A percentile compares a stretch with the other conserved stretches of the same genome.
phyloP scores from a whole-genome alignment of 2,888 invertebrate species.

The Apodemia duryi region DNA sequence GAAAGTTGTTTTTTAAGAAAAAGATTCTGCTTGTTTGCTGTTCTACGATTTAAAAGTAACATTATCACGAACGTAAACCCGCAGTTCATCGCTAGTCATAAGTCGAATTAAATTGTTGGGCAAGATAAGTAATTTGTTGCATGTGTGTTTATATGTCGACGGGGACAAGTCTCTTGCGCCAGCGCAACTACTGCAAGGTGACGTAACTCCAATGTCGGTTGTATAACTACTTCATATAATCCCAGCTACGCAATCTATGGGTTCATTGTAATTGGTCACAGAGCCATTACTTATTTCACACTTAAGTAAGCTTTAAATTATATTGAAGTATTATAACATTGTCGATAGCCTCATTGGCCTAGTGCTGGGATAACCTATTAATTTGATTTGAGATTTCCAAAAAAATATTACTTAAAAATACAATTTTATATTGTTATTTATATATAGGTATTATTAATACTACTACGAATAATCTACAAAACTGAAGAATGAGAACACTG shows the following conservation, averaged over 20 bases:
- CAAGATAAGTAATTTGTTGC: constrained; percentile 6
- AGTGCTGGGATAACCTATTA: no score
- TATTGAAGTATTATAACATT: no score
- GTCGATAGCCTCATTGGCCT: no score
- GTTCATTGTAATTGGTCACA: not conserved
- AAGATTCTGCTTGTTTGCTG: no score
- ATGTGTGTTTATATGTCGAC: constrained; percentile 19
- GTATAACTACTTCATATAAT: constrained; percentile 2
- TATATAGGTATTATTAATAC: no score
- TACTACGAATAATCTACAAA: no score
- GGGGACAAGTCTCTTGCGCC: constrained; percentile 18
- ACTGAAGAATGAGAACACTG: no score
- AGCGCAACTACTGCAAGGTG: constrained; percentile 3
- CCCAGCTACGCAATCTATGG: constrained; percentile 10
- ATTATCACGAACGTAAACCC: not conserved
- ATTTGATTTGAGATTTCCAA: no score
- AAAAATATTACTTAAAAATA: no score
- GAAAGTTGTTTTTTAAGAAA: no score
- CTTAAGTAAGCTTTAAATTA: not conserved
- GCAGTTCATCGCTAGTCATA: not conserved
- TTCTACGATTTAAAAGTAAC: no score
- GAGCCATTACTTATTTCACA: constrained; percentile 1
- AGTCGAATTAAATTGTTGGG: not conserved
- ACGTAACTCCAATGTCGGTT: constrained; percentile 16
- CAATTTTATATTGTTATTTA: no score